These are phyloP conservation scores for Ophion costatus DNA, from an alignment of 2,888 invertebrate species.

Conservation along the genomic window DNA sequence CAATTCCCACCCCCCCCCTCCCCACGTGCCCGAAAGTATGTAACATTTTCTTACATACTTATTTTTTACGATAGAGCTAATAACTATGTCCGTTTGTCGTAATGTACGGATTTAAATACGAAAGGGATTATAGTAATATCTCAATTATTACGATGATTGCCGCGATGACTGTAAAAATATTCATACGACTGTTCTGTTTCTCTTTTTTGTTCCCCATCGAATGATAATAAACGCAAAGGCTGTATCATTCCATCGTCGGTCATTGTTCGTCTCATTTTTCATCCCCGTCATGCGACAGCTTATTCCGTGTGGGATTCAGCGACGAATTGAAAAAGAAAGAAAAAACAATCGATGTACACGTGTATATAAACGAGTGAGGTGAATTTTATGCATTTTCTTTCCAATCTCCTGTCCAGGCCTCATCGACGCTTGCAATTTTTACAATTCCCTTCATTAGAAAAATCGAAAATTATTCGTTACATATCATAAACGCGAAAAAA, in stretches of 20 bases:
- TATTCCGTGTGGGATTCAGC: background rate
- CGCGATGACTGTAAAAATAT: conserved; percentile 69
- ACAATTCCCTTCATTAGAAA: too few relatives aligned
- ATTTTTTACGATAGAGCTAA: conserved; percentile 28
- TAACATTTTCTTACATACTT: conserved; percentile 56
- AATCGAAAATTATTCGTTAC: too few relatives aligned
- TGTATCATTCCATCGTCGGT: conserved; percentile 66
- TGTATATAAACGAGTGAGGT: background rate
- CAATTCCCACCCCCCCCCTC: conserved; percentile 32
- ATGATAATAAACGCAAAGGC: conserved; percentile 70
- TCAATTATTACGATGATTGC: conserved; percentile 68
- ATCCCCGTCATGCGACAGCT: background rate
- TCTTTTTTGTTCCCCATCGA: conserved; percentile 39
- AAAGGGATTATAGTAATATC: conserved; percentile 61
- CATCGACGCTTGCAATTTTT: background rate
- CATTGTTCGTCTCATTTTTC: conserved; percentile 6
- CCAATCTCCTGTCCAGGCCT: background rate
- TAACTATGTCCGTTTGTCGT: conserved; percentile 59
- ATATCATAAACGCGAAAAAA: background rate
- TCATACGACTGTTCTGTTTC: conserved; percentile 57
- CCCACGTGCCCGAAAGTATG: conserved; percentile 47
- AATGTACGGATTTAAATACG: conserved; percentile 43
- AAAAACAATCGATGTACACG: too few relatives aligned
- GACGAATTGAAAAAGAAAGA: background rate
- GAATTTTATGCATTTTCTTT: background rate